Base-by-base conservation (phyloP, 2,797 vertebrate species). In the Tympanoctomys barrerae region DNA sequence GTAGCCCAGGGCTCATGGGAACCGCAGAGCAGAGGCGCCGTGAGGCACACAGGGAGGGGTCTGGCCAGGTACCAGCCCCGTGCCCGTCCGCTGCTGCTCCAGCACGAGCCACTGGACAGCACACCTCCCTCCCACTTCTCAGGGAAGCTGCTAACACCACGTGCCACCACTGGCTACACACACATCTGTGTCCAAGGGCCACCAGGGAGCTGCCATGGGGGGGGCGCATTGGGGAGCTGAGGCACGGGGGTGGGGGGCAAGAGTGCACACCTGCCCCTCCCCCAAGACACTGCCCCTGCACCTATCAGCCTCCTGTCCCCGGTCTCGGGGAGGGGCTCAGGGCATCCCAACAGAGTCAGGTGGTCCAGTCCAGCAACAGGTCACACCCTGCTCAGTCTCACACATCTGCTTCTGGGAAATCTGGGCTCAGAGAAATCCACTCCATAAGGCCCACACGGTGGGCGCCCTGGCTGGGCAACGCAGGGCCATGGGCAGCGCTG, bases 401-500 rank as follows among this genome's bases (percentile, higher is more conserved):
- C 22, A 46, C 24, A 18, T 49, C 49, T 68, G 19, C 49, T 42
- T 36, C 36, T 2, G 6, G 42, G n/a, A 79, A 78, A 31, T 80
- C 61, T 12, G 18, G 64, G 57, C 14, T 11, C 21, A 31, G 0
- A 24, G 59, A 5, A 9, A 68, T 11, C 5, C 31, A 4, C 16
- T 10, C 61, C 26, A 8, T 0, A 0, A 59, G 19, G 26, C 2
- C 26, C 14, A 21, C 11, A 13, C 31, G 31, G 3, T 1, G 66
- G 52, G 33, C 11, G 11, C 61, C 2, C 33, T 28, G 4, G 3
- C 62, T 7, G 8, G 42, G 49, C 0, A 1, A 0, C 1, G 0
- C 1, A 24, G 13, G 28, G 62, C 39, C 68, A 2, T 0, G 4
- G 83, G 24, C 10, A 21, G 10, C 2, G 26, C 54, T 80, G 36